phyloP scores from a whole-genome alignment of 2,888 invertebrate species.

The Tetanocera ferruginea region DNA sequence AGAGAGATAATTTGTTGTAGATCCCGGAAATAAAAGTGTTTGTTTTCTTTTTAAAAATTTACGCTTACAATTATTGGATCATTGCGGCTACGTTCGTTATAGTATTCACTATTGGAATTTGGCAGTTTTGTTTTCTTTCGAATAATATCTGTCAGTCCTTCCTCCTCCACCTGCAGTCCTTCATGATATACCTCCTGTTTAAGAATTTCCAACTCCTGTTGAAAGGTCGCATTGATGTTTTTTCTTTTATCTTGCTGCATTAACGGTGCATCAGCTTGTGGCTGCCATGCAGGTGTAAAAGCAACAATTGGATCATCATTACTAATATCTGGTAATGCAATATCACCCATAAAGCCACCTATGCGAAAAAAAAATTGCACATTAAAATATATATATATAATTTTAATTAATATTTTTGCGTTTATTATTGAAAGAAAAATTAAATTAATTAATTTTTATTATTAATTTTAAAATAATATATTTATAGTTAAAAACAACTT shows the following conservation, averaged over 20 bases:
- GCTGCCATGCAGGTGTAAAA: conserved; percentile 46
- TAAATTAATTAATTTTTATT: no score
- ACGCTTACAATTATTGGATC: conserved; percentile 60
- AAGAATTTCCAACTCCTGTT: conserved; percentile 84
- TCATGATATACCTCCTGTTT: conserved; percentile 85
- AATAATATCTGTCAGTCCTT: conserved; percentile 82
- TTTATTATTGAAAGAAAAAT: no score
- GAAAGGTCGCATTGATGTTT: conserved; percentile 77
- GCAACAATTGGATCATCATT: conserved; percentile 57
- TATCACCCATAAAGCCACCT: conserved; percentile 88
- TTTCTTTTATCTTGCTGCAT: conserved; percentile 48
- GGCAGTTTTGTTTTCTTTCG: conserved; percentile 80
- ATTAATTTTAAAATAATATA: no score
- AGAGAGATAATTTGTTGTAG: background rate
- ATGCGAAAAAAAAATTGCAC: no score
- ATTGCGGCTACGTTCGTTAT: conserved; percentile 61
- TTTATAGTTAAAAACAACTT: no score
- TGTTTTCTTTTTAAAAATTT: background rate
- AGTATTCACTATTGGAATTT: conserved; percentile 70
- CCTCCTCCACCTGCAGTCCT: conserved; percentile 87
- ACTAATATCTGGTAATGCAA: conserved; percentile 78
- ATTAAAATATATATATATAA: no score
- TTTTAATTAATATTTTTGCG: no score
- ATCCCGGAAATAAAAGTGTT: background rate
- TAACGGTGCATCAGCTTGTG: conserved; percentile 50